phyloP scores from a whole-genome alignment of 2,113 vertebrate species.

The Dolichotis patagonum region DNA sequence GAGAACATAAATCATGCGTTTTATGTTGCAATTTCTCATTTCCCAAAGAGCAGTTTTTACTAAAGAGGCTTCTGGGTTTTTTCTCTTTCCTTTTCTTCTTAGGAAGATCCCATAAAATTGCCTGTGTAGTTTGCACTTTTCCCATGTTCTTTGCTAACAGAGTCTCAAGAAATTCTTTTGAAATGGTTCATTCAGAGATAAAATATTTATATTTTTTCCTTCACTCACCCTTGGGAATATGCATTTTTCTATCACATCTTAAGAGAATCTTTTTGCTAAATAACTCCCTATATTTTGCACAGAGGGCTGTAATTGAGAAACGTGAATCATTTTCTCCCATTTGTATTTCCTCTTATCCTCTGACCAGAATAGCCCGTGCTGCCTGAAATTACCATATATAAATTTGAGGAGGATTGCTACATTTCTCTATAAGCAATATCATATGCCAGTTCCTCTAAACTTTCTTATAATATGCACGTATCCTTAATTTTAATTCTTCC shows the following conservation, averaged over 20 bases:
- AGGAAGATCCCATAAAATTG: not conserved
- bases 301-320: not conserved
- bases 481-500: slow-evolving; percentile 20
- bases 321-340: not conserved
- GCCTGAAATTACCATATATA: slow-evolving; percentile 10
- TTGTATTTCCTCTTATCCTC: not conserved
- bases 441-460: not conserved
- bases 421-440: not conserved
- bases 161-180: not conserved
- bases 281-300: not conserved
- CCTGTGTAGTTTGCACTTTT: not conserved
- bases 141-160: not conserved
- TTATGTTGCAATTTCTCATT: slow-evolving; percentile 2
- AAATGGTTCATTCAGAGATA: not conserved
- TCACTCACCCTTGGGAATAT: not conserved
- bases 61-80: not conserved
- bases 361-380: not conserved
- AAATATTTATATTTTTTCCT: not conserved
- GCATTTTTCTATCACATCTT: not conserved
- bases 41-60: slow-evolving; percentile 8
- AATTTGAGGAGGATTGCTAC: not conserved
- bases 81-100: not conserved
- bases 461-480: not conserved
- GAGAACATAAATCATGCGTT: not conserved
- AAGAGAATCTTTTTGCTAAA: not conserved